Base-by-base conservation (phyloP, 2,888 invertebrate genomes). In the Hydraecia micacea region DNA sequence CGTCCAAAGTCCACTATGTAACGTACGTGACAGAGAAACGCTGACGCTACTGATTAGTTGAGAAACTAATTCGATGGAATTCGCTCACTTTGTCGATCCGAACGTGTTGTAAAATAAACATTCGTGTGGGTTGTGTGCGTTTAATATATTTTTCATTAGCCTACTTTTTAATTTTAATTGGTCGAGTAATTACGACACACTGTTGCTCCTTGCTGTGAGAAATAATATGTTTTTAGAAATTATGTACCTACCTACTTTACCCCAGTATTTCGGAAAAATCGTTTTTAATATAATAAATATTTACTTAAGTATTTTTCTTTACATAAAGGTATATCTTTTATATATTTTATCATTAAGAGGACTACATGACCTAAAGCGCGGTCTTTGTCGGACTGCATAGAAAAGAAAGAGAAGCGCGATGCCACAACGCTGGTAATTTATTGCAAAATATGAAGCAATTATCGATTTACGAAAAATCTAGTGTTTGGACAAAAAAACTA, bases 11-110 rank as follows among this genome's bases (percentile, higher is more conserved):
- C 86, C 81, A 85, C 73, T 78, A 77, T 69, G 70, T 75, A 85
- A 77, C 68, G 66, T 80, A 88, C 88, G 86, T 88, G 89, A 75
- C 85, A 84, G 73, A 80, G 73, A 87, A 88, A 84, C 74, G 89
- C 86, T 86, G 88, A 89, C 80, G 69, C 18, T 73, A 69, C 71
- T 73, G 67, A 74, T 72, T 62, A 75, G n/a, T 82, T 83, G 67
- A 73, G 83, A 79, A 85, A 80, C 73, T 55, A 73, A 83, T 79
- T 85, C 73, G 66, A 72, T 72, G 79, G 83, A 87, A 88, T 89
- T 86, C 67, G 83, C 76, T 81, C 60, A 79, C 74, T 80, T 78
- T 75, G 66, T 73, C 68, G 46, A 70, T 75, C 70, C 67, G 70
- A 82, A 82, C 88, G 79, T 88, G 85, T 73, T 77, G 62, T 84